These are phyloP conservation scores for Falco cherrug DNA, from an alignment of 2,797 vertebrate species.

Conservation along the genomic window DNA sequence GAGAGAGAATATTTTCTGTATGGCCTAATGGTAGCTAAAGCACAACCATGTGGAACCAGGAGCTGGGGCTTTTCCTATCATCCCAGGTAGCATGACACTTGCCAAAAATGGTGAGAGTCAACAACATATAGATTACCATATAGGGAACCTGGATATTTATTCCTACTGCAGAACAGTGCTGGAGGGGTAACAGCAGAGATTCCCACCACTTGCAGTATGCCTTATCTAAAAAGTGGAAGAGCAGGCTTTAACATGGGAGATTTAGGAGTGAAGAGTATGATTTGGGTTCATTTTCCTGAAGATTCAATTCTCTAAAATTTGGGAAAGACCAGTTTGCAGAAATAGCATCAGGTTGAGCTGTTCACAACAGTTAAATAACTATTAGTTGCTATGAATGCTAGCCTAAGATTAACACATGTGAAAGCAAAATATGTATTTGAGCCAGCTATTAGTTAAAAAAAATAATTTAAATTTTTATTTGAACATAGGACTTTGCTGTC, in stretches of 20 bases:
- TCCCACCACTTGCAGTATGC: background rate
- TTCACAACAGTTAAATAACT: background rate
- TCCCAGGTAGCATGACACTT: rapidly evolving
- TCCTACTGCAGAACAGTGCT: background rate
- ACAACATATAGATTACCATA: background rate
- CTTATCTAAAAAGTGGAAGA: background rate
- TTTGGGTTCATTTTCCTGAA: background rate
- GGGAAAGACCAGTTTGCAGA: background rate
- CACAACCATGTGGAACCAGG: background rate
- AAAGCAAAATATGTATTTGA: background rate
- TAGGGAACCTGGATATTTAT: background rate
- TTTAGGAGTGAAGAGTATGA: background rate
- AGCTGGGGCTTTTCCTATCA: background rate
- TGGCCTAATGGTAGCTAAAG: background rate
- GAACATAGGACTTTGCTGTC: background rate
- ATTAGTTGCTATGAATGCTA: background rate
- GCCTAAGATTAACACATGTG: background rate
- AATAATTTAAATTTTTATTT: background rate
- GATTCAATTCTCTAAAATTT: background rate
- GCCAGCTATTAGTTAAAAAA: background rate
- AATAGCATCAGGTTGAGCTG: background rate
- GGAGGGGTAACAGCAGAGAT: background rate
- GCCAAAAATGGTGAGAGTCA: background rate
- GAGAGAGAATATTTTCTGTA: background rate
- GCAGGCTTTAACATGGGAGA: background rate